Evolutionary conservation across 35 echinoderm and acorn worm genomes (phyloP).

Genomic region (Strongylocentrotus purpuratus): DNA sequence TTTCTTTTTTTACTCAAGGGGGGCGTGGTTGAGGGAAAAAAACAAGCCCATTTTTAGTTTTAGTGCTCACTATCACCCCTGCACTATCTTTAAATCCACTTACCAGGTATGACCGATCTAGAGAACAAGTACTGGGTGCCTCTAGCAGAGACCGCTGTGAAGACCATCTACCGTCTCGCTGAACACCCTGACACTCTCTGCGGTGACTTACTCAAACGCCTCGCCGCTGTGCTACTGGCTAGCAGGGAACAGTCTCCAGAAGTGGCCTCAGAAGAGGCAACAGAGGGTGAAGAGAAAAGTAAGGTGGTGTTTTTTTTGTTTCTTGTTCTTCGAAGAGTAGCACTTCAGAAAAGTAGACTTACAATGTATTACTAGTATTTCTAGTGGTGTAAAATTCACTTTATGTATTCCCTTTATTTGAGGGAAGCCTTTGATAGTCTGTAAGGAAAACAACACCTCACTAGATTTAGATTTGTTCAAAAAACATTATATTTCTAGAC

Average conservation of each 20-base stretch:
- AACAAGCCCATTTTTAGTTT: too few relatives aligned
- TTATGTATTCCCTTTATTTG: too few relatives aligned
- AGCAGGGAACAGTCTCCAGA: conserved; percentile 22
- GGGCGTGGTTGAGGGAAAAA: too few relatives aligned
- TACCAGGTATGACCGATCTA: conserved; percentile 64
- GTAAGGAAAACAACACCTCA: too few relatives aligned
- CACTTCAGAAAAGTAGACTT: too few relatives aligned
- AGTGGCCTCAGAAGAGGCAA: neutral
- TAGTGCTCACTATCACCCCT: too few relatives aligned
- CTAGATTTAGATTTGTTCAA: too few relatives aligned
- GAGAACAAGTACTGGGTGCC: conserved; percentile 81
- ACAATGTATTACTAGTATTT: too few relatives aligned
- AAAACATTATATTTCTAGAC: too few relatives aligned
- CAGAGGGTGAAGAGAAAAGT: neutral
- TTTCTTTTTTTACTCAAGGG: too few relatives aligned
- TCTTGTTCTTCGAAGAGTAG: neutral
- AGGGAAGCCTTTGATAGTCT: too few relatives aligned
- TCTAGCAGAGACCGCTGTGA: conserved; percentile 80
- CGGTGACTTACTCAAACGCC: conserved; percentile 69
- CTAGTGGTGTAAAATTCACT: too few relatives aligned
- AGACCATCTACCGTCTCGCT: conserved; percentile 81
- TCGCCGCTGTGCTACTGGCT: conserved; percentile 56
- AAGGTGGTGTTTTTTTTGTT: neutral
- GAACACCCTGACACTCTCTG: conserved; percentile 84
- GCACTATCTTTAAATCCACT: neutral